phyloP scores from a whole-genome alignment of 2,797 vertebrate genomes.

The Menidia menidia region DNA sequence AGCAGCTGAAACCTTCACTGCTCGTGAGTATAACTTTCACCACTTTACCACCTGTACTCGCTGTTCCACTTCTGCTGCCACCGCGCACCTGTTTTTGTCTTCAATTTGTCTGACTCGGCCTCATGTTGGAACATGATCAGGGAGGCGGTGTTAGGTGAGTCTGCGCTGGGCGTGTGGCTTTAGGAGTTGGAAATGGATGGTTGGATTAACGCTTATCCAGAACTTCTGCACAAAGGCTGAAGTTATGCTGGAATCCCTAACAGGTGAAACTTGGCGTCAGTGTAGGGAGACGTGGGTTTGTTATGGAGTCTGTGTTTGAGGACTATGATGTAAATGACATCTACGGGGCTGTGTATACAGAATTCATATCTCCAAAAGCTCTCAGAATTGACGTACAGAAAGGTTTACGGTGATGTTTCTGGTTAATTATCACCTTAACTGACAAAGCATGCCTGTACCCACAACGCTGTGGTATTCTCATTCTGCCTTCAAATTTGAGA shows the following conservation, averaged over 20 bases:
- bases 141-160: conserved; percentile 23
- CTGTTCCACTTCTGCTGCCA: conserved; percentile 11
- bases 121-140: conserved; percentile 44
- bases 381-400: background rate
- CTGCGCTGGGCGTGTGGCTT: conserved; percentile 26
- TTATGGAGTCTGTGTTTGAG: conserved; percentile 11
- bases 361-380: background rate
- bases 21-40: background rate
- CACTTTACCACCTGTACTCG: conserved; percentile 24
- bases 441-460: background rate
- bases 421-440: background rate
- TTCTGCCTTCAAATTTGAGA: background rate
- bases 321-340: conserved; percentile 4
- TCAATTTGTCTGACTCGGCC: conserved; percentile 23
- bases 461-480: background rate
- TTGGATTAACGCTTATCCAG: conserved; percentile 45
- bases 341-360: background rate
- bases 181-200: conserved; percentile 12
- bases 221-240: conserved; percentile 7
- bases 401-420: background rate
- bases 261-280: background rate
- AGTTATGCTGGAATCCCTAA: background rate
- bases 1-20: background rate
- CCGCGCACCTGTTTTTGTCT: conserved; percentile 50
- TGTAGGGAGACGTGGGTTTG: background rate